phyloP scores from a whole-genome alignment of 2,888 invertebrate species.

The Tetragonula carbonaria region DNA sequence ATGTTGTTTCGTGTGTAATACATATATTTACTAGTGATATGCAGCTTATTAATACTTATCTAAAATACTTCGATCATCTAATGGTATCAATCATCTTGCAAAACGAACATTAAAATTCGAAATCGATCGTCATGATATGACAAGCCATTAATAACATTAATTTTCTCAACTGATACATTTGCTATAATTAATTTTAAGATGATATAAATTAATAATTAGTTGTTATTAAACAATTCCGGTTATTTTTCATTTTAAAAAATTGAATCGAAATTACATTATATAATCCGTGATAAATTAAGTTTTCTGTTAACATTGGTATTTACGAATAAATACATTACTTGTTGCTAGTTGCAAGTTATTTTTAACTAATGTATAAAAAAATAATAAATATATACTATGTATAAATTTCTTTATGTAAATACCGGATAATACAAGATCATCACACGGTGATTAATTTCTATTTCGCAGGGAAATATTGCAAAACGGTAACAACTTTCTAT shows the following conservation, averaged over 20 bases:
- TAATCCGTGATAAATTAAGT: not conserved
- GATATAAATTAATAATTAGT: not conserved
- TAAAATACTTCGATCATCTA: not conserved
- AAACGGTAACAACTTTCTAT: conserved; percentile 9
- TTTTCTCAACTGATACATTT: no score
- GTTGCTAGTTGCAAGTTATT: not conserved
- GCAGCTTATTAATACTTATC: not conserved
- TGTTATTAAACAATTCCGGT: not conserved
- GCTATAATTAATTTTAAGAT: not conserved
- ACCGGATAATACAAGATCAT: not conserved
- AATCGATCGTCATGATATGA: not conserved
- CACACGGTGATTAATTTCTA: not conserved
- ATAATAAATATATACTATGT: not conserved
- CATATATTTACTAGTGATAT: not conserved
- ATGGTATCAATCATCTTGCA: not conserved
- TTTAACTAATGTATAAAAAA: not conserved
- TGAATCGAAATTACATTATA: not conserved
- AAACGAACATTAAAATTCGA: not conserved
- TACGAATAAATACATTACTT: not conserved
- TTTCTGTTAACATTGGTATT: not conserved
- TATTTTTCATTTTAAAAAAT: not conserved
- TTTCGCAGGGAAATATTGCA: not conserved
- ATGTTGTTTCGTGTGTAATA: not conserved
- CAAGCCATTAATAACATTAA: not conserved
- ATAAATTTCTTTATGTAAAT: not conserved